Evolutionary conservation across 2,797 vertebrate species (phyloP).

Genomic region (Gallinago stenura): DNA sequence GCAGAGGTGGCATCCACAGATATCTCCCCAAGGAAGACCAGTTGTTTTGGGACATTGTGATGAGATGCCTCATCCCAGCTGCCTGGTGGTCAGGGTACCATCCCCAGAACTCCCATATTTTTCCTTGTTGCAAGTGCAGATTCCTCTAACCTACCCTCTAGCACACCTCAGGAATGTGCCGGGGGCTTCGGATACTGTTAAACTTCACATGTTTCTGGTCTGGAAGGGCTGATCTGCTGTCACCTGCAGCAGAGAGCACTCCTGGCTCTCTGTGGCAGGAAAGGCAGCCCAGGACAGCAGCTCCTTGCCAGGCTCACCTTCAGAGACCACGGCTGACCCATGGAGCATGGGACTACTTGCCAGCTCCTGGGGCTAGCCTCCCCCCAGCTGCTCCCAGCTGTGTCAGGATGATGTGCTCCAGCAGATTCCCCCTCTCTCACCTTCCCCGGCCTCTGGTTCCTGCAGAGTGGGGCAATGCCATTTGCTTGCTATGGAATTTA

Average conservation of each 20-base stretch:
- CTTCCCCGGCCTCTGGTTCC: not conserved
- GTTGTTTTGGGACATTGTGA: not conserved
- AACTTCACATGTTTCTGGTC: accelerated
- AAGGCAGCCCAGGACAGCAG: not conserved
- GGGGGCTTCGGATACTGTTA: not conserved
- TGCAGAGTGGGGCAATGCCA: not conserved
- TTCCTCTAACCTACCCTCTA: not conserved
- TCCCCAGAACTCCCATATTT: accelerated
- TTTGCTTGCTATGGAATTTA: not conserved
- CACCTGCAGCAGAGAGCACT: not conserved
- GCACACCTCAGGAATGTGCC: accelerated
- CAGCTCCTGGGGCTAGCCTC: not conserved
- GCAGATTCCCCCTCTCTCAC: not conserved
- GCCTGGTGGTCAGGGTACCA: not conserved
- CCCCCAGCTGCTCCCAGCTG: not conserved
- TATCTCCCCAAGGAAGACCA: not conserved
- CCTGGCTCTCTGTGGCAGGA: not conserved
- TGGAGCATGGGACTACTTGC: accelerated
- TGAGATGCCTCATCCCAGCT: not conserved
- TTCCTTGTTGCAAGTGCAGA: not conserved
- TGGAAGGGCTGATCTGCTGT: not conserved
- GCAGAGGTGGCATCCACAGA: not conserved
- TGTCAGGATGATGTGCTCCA: not conserved
- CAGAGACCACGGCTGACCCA: not conserved
- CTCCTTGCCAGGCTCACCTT: not conserved